Base-by-base conservation (phyloP, 2,888 invertebrate genomes). In the Dione vanillae region DNA sequence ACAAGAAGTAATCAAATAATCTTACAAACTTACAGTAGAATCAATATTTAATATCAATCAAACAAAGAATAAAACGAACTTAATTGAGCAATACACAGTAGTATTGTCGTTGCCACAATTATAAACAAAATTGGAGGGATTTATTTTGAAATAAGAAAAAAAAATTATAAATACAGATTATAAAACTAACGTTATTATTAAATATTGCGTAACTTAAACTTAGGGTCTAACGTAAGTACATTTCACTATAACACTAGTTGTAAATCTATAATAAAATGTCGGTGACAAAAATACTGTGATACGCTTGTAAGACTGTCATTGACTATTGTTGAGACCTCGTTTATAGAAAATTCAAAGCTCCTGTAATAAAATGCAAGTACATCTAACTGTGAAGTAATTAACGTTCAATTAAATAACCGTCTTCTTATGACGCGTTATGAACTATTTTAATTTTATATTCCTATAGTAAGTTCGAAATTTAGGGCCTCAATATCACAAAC, bases 31-130 rank as follows among this genome's bases (percentile, higher is more conserved):
- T 68, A 71, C 68, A 82, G 77, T 81, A 45, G 40, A 59, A 66
- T 54, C 45, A 61, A 64, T 43, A 41, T 52, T 56, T 62, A 69
- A 72, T 72, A 75, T 74, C 74, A 82, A 79, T 71, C 62, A 64
- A 67, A 61, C 59, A 84, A 80, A 79, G 82, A 80, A 79, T 81
- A 84, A 80, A 85, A 87, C 91, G 91, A 92, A 92, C 92, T 89
- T 80, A 82, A 75, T 91, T 92, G 92, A 92, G 92, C 92, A 92
- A 92, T 88, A 91, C 90, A 81, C 64, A 67, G 76, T 51, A 74
- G 90, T 91, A 91, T 91, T 90, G 91, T 91, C 89, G 84, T 85
- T 86, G 86, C 83, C 85, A 87, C 84, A 82, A 78, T 59, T 73
- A 76, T 74, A 78, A 76, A 79, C 75, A 69, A 77, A 77, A 76